Evolutionary conservation across 2,113 vertebrate genomes (phyloP).

Genomic region (Silurus meridionalis): DNA sequence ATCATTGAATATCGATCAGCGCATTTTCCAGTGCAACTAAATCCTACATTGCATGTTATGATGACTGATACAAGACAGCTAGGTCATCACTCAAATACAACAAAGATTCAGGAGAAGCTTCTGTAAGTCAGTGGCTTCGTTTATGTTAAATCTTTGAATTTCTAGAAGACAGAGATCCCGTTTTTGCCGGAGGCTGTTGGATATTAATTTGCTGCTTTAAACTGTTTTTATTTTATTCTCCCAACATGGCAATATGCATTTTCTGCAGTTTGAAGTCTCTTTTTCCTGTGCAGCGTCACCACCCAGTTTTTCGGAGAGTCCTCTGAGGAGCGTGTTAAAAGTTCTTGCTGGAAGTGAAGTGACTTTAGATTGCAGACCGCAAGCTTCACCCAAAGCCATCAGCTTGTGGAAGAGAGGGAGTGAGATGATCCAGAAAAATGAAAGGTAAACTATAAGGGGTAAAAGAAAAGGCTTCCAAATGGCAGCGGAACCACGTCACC

Average conservation of each 20-base stretch:
- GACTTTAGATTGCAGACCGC: constrained; percentile 88
- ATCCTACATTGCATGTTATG: constrained; percentile 27
- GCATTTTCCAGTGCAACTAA: constrained; percentile 23
- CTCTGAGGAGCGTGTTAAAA: constrained; percentile 82
- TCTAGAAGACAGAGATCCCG: constrained; percentile 1
- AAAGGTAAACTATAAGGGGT: constrained; percentile 78
- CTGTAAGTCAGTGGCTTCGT: constrained; percentile 9
- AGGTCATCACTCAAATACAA: constrained; percentile 38
- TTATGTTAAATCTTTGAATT: constrained; percentile 28
- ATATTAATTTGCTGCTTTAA: constrained; percentile 30
- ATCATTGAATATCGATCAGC: constrained; percentile 18
- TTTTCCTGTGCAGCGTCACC: constrained; percentile 79
- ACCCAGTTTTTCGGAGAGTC: constrained; percentile 87
- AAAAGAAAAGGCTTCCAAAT: not conserved
- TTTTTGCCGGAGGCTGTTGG: constrained; percentile 31
- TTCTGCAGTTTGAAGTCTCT: constrained; percentile 34
- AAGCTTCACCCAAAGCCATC: constrained; percentile 85
- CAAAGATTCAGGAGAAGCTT: constrained; percentile 22
- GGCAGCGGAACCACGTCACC: not conserved
- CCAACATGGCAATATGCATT: constrained; percentile 27
- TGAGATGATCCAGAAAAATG: constrained; percentile 78
- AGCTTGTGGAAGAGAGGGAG: constrained; percentile 88
- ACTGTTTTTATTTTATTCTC: constrained; percentile 26
- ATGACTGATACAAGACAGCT: constrained; percentile 34
- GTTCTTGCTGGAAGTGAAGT: constrained; percentile 85